Conservation (phyloP, 2,113 vertebrate genomes). For the Carassius gibelio region DNA sequence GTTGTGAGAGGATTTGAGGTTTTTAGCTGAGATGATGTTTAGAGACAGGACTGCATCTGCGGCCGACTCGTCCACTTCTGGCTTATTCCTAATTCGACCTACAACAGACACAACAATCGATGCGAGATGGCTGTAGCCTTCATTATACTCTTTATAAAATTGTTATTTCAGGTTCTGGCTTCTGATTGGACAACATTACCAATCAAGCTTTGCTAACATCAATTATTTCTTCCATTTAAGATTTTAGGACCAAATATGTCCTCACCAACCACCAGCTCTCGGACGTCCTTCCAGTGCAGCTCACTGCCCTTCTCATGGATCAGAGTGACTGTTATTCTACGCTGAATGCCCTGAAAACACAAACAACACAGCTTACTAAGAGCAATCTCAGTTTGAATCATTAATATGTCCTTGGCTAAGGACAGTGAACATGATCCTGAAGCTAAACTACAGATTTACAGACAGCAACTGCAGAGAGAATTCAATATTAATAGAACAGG, state of each 20-base stretch:
- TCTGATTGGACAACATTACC: background rate
- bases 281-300: constrained; percentile 96
- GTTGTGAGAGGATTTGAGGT: constrained; percentile 92
- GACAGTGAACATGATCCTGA: background rate
- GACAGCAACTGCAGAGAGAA: background rate
- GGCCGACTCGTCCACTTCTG: constrained; percentile 89
- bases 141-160: background rate
- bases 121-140: background rate
- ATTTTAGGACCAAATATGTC: constrained; percentile 27
- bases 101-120: constrained; percentile 43
- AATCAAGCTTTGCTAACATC: background rate
- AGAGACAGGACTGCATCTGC: constrained; percentile 92
- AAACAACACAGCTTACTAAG: constrained; percentile 26
- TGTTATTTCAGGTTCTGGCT: background rate
- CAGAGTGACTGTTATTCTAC: constrained; percentile 93
- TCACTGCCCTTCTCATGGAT: constrained; percentile 97
- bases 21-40: constrained; percentile 97
- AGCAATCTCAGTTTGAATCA: constrained; percentile 19
- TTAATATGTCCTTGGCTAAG: constrained; percentile 36
- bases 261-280: constrained; percentile 97
- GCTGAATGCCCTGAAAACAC: constrained; percentile 88
- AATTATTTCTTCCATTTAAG: background rate
- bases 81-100: constrained; percentile 92
- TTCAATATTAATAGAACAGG: background rate
- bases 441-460: background rate